These are phyloP conservation scores for Glaucopsyche alexis DNA, from an alignment of 2,888 invertebrate genomes.

Conservation along the genomic window DNA sequence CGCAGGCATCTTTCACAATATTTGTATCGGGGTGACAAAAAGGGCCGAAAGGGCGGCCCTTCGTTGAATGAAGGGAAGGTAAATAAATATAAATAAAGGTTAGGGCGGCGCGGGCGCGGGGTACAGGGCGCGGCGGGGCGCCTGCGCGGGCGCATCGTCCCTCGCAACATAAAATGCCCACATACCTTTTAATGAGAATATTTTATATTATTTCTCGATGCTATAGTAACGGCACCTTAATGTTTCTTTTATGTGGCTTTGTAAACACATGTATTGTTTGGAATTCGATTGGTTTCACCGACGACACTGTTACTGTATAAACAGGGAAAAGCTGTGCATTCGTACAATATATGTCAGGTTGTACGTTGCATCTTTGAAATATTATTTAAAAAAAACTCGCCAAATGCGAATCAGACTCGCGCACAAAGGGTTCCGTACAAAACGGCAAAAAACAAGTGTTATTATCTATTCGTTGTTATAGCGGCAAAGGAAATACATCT, in stretches of 20 bases:
- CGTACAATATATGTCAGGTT: not conserved
- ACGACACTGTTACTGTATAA: slow-evolving; percentile 22
- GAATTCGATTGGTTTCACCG: slow-evolving; percentile 25
- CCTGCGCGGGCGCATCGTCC: slow-evolving; percentile 40
- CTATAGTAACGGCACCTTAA: slow-evolving; percentile 24
- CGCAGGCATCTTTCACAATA: slow-evolving; percentile 78
- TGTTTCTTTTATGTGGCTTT: slow-evolving; percentile 27
- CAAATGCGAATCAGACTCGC: no score
- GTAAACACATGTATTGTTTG: slow-evolving; percentile 16
- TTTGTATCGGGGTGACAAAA: slow-evolving; percentile 78
- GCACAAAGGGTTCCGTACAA: no score
- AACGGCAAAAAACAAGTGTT: no score
- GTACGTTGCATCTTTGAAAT: no score
- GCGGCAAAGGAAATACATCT: no score
- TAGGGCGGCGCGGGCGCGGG: slow-evolving; percentile 56
- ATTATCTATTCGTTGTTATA: no score
- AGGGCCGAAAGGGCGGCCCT: slow-evolving; percentile 78
- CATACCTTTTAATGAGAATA: slow-evolving; percentile 31
- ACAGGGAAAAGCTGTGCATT: slow-evolving; percentile 1
- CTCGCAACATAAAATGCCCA: slow-evolving; percentile 34
- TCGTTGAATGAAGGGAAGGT: slow-evolving; percentile 79
- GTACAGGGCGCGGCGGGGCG: slow-evolving; percentile 46
- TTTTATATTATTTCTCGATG: slow-evolving; percentile 27
- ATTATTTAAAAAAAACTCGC: no score
- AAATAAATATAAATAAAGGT: slow-evolving; percentile 80